Base-by-base conservation (phyloP, 2,888 invertebrate genomes). In the Halictus ligatus region DNA sequence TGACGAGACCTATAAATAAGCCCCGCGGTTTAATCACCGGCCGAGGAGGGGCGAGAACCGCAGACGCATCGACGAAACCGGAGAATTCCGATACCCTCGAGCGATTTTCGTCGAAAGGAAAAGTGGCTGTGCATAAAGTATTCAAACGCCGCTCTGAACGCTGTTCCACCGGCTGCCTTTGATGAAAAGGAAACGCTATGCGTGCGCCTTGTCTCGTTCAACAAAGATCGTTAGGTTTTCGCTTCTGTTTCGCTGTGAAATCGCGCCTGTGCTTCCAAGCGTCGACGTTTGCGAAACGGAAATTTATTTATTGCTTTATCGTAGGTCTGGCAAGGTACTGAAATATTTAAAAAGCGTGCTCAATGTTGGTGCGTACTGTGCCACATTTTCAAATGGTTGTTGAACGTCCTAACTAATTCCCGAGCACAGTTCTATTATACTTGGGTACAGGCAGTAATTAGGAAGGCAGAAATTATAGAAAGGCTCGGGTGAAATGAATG, bases 1-100 rank as follows among this genome's bases (percentile, higher is more conserved):
- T 4, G 48, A 79, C 79, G 40, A 69, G 5, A 50, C n/a, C 76
- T 83, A 83, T 83, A 81, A 83, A 80, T 85, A 83, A 85, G 40
- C 5, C 4, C 3, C n/a, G 15, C 64, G 77, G 40, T n/a, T 64
- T 50, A 40, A 81, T 77, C 73, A 40, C 15, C 1, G 35, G 8
- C 21, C 21, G 40, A 5, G 50, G 7, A 40, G 29, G 21, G 40
- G 1, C 10, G 64, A 29, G 71, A 46, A 4, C 15, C 40, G 69
- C 40, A 35, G n/a, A 25, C 21, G 67, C 21, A 21, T 1, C 50
- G 48, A 10, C 7, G 8, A 25, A 69, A 77, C 29, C 29, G 18
- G 40, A 50, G 46, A 77, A 77, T 64, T 77, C 35, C n/a, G 50
- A 50, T 35, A 13, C n/a, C 46, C n/a, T 6, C 35, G 40, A 18